Base-by-base conservation (phyloP, 2,113 vertebrate genomes). In the Takifugu flavidus region DNA sequence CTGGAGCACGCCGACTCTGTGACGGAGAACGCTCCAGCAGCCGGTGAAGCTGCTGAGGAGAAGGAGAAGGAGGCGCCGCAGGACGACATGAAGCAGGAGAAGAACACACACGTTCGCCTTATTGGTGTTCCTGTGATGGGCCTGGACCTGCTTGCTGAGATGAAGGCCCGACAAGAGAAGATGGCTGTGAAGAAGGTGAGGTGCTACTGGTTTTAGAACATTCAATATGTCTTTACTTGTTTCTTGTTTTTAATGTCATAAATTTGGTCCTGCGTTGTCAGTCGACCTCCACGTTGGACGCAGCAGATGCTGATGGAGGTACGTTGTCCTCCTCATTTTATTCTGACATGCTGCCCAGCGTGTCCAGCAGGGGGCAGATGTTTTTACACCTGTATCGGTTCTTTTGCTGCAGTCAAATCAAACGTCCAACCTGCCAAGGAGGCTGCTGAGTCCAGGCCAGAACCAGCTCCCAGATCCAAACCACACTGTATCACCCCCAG, bases 111-210 rank as follows among this genome's bases (percentile, higher is more conserved):
- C 26, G 82, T 74, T 0, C 91, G 92, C 2, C 88, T 93, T 20
- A 68, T 86, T 0, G 88, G 88, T 1, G 53, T 89, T 26, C 82
- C 85, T 0, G 88, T 93, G 0, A 92, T 95, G 0, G 93, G 94
- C 60, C 89, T 91, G 12, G 94, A 94, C 50, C 88, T 98, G 46
- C 73, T 99, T 43, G 95, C 95, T 0, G 96, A 99, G 88, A 98
- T 99, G 91, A 96, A 95, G 72, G 96, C 96, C 75, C 93, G 94
- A 65, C 96, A 98, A 77, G 94, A 95, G 78, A 92, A 83, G 64
- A 94, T 91, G 84, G 93, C 94, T 3, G 88, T 86, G 0, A 92
- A 92, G 66, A 95, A 95, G 92, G 94, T 96, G 50, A 5, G 55
- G 14, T 45, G 14, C 44, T 45, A 5, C 44, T 45, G 44, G 44